Conservation (phyloP, 1,140 invertebrate genomes). For the Drosophila pectinifera region DNA sequence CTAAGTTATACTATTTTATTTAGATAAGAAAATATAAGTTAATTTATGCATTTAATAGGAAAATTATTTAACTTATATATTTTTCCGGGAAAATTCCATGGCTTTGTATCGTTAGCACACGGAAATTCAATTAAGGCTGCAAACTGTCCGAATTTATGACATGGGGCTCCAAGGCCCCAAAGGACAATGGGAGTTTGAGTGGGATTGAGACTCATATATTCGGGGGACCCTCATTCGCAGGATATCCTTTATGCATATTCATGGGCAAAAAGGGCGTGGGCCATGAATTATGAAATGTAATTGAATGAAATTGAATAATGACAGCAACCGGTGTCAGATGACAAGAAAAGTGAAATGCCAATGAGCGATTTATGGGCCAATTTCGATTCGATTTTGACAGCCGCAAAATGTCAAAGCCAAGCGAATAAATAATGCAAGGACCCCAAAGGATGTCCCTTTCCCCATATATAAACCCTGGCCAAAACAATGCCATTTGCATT, state of each 20-base stretch:
- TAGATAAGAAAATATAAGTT: no score
- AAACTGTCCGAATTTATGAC: slow-evolving; percentile 78
- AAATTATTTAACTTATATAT: no score
- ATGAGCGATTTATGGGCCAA: slow-evolving; percentile 72
- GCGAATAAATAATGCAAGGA: slow-evolving; percentile 46
- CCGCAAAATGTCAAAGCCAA: slow-evolving; percentile 59
- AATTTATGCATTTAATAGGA: no score
- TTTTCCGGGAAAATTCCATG: neutral
- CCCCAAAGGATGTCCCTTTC: neutral
- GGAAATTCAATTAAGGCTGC: slow-evolving; percentile 79
- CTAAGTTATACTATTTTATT: no score
- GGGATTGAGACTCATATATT: slow-evolving; percentile 35
- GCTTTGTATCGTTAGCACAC: slow-evolving; percentile 32
- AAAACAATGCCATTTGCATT: slow-evolving; percentile 12
- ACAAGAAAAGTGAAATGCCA: slow-evolving; percentile 79
- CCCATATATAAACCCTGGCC: slow-evolving; percentile 13
- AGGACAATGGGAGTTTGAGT: slow-evolving; percentile 28
- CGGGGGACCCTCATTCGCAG: slow-evolving; percentile 27
- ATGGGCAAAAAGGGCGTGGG: slow-evolving; percentile 42
- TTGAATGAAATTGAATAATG: slow-evolving; percentile 82
- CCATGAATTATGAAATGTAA: slow-evolving; percentile 80
- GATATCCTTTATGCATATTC: slow-evolving; percentile 64
- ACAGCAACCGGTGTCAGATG: slow-evolving; percentile 58
- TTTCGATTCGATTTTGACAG: slow-evolving; percentile 62
- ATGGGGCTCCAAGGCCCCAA: slow-evolving; percentile 55